Evolutionary conservation across 1,140 invertebrate species (phyloP).

Genomic region (Microplitis mediator): DNA sequence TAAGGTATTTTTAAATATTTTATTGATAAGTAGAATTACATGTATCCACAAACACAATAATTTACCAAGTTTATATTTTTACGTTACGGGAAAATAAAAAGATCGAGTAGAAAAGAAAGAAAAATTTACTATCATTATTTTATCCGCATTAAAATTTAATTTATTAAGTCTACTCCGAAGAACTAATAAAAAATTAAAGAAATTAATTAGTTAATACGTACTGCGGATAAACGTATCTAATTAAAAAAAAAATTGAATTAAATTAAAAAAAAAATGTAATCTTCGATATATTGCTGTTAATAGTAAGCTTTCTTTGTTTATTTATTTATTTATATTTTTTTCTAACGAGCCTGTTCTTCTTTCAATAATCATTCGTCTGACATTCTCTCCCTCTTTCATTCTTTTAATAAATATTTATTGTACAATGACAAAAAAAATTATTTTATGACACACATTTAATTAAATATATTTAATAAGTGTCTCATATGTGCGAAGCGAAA

Average conservation of each 20-base stretch:
- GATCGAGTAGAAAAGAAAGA: conserved; percentile 5
- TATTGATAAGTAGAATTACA: conserved; percentile 39
- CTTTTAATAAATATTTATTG: conserved; percentile 17
- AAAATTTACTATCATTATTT: neutral
- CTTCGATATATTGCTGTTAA: conserved; percentile 12
- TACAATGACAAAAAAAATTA: conserved; percentile 21
- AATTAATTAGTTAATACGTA: neutral
- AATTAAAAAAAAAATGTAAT: too few species aligned
- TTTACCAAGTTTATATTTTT: conserved; percentile 13
- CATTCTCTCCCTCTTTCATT: conserved; percentile 17
- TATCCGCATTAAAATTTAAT: too few species aligned
- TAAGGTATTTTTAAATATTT: conserved; percentile 5
- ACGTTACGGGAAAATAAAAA: conserved; percentile 4
- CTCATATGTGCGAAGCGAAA: conserved; percentile 18
- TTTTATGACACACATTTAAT: conserved; percentile 10
- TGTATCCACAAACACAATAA: conserved; percentile 38
- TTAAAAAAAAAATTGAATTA: too few species aligned
- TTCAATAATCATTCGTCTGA: conserved; percentile 16
- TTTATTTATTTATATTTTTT: neutral
- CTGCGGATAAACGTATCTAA: too few species aligned
- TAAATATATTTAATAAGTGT: neutral
- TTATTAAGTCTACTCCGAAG: too few species aligned
- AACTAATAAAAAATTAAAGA: neutral
- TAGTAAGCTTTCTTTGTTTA: neutral
- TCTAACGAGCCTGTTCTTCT: conserved; percentile 1